These are phyloP conservation scores for Drosophila orena DNA, from an alignment of 1,140 invertebrate genomes.

Conservation along the genomic window DNA sequence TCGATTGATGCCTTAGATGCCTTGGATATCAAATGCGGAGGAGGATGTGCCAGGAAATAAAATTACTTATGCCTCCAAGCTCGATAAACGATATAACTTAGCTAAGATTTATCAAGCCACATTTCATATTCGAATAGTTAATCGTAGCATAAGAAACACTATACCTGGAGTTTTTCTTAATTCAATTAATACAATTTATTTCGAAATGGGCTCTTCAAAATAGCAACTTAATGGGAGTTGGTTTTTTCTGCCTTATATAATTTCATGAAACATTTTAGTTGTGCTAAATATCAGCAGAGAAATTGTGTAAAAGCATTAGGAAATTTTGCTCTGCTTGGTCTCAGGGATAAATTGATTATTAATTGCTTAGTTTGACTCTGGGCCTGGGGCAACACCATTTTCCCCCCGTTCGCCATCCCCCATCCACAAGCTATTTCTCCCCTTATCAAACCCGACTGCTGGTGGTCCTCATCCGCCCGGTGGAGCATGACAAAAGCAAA, in stretches of 20 bases:
- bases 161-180: no score
- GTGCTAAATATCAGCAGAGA: background rate
- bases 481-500: conserved; percentile 61
- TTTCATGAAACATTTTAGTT: background rate
- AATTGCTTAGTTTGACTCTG: conserved; percentile 17
- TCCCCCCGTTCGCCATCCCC: background rate
- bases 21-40: background rate
- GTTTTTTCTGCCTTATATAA: background rate
- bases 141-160: no score
- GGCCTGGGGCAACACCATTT: background rate
- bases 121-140: no score
- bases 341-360: conserved; percentile 22
- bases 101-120: no score
- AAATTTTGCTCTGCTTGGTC: background rate
- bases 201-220: no score
- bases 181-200: no score
- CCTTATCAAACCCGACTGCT: conserved; percentile 15
- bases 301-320: background rate
- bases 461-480: conserved; percentile 29
- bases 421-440: conserved; percentile 16
- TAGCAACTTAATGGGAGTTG: no score
- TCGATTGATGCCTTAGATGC: background rate
- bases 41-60: background rate
- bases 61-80: background rate
- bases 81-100: no score